Evolutionary conservation across 2,113 vertebrate species (phyloP), one percentile per base, ranked within the genome.

Genomic region (Pseudonaja textilis): DNA sequence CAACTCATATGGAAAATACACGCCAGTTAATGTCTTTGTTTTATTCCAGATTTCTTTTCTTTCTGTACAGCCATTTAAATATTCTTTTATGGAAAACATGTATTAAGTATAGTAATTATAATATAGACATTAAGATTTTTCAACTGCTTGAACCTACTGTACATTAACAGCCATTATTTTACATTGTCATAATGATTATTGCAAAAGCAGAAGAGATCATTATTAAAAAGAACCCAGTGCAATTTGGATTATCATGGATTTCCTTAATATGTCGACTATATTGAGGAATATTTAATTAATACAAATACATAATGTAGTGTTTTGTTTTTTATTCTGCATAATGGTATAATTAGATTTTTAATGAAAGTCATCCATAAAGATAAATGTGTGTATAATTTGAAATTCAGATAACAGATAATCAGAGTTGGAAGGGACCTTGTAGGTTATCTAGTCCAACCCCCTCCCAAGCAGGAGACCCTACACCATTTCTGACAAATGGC

Each of bases 281-380:
- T 16, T 52, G 86, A 61, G 39, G 2, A 16, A 61, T 90, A 34
- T 64, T 89, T 50, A 39, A 3, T 69, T 87, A 95, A 93, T 69
- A 89, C 88, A 64, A 64, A 50, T 94, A 95, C 90, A 59, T 94
- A 95, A 92, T 93, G 91, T 91, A 95, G 93, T 90, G 88, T 88
- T 94, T 92, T 89, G 93, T 81, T 81, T 81, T 92, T 92, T 89
- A 94, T 85, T 81, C 42, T 92, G 55, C n/a, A 69, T n/a, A 93
- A 93, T 95, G 87, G 87, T 29, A 39, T 85, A 93, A 42, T 3
- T 16, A 39, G 16, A 93, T 81, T 1, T 74, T 96, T 95, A 96
- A 92, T 92, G 61, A 85, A 56, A 91, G 89, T 95, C 45, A 94
- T 18, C 22, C 23, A 94, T 69, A 89, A 89, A 61, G 8, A n/a